Base-by-base conservation (phyloP, 2,113 vertebrate species). In the Microtus montanus region DNA sequence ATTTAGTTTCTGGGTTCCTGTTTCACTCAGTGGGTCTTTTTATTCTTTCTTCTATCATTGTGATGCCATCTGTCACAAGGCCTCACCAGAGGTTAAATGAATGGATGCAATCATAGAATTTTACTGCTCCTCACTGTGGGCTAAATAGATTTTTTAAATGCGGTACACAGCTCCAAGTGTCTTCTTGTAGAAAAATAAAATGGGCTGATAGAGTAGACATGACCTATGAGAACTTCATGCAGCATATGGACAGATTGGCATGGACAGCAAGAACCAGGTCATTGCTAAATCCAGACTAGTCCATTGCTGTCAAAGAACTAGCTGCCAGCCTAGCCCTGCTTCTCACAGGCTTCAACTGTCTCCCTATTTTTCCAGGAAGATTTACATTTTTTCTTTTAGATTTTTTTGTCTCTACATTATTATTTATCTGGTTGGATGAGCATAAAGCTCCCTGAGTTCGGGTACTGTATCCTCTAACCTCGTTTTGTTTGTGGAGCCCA, bases 401-500 rank as follows among this genome's bases (percentile, higher is more conserved):
- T 4, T 5, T 79, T 74, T 90, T 85, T 74, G 4, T n/a, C 5
- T 93, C 64, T 87, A 58, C 24, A 63, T 87, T 88, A 54, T 73
- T 90, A 41, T 77, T 91, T 88, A 82, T 93, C 47, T 74, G 90
- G 3, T 80, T 92, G 41, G 12, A 61, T 54, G 10, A 88, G 68
- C 20, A 44, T 79, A 93, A 93, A 74, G n/a, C 7, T 93, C 35
- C 2, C 4, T 71, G 26, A 83, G 1, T 90, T n/a, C 75, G 41
- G 24, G 14, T 24, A 74, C 15, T 44, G 13, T 63, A 64, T 83
- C 5, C 66, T 86, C 47, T 77, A 41, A 41, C 12, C 15, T 49
- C 28, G 71, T 70, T 85, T 28, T 44, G 64, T 64, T 30, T 30
- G 17, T 12, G 41, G 10, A 41, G 19, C 4, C 54, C 68, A 28